Evolutionary conservation across 2,797 vertebrate species (phyloP).

Genomic region (Ispidina lecontei): DNA sequence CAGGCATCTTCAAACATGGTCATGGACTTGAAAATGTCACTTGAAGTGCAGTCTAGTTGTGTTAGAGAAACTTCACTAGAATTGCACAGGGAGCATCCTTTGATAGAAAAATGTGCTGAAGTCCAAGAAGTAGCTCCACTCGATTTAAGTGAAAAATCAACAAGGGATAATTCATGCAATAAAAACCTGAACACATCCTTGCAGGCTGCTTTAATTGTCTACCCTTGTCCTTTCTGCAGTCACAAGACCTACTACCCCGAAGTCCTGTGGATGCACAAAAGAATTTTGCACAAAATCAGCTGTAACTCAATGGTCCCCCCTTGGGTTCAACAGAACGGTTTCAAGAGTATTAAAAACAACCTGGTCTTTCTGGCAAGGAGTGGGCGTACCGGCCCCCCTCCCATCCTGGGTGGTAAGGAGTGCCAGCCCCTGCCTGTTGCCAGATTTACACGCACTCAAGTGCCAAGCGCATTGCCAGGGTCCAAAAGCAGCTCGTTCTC

Average conservation of each 20-base stretch:
- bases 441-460: conserved; percentile 87
- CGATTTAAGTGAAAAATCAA: conserved; percentile 79
- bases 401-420: conserved; percentile 92
- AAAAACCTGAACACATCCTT: conserved; percentile 69
- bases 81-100: conserved; percentile 46
- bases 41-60: conserved; percentile 37
- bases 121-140: conserved; percentile 70
- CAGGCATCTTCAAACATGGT: conserved; percentile 22
- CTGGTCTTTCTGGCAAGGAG: conserved; percentile 79
- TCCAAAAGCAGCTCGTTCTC: conserved; percentile 73
- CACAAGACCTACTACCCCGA: conserved; percentile 93
- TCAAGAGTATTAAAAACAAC: conserved; percentile 82
- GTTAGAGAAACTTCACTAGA: conserved; percentile 53
- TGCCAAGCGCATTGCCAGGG: conserved; percentile 73
- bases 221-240: conserved; percentile 92
- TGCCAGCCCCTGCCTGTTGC: conserved; percentile 88
- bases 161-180: conserved; percentile 65
- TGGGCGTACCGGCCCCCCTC: conserved; percentile 93
- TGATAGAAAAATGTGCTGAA: conserved; percentile 30
- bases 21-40: conserved; percentile 28
- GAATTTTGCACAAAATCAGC: conserved; percentile 91
- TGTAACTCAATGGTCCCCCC: conserved; percentile 85
- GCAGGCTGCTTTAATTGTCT: conserved; percentile 82
- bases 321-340: conserved; percentile 87
- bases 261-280: conserved; percentile 97